Percentiles rank a stretch among this genome's conserved stretches.
Conservation (phyloP, 2,113 vertebrate species). For the Trichomycterus rosablanca region DNA sequence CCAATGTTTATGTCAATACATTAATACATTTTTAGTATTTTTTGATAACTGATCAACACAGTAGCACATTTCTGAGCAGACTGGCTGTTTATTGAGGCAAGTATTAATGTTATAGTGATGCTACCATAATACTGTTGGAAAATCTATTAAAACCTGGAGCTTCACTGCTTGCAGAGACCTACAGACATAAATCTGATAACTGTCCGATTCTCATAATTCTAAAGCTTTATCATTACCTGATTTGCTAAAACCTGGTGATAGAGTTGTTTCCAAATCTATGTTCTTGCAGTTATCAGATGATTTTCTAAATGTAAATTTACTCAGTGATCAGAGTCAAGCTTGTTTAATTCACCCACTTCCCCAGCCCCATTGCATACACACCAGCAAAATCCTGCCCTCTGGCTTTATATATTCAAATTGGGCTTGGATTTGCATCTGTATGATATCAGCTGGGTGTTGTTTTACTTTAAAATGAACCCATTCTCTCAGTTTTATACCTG, state of each 20-base stretch:
- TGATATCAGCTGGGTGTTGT: conserved; percentile 30
- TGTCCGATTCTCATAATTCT: no score
- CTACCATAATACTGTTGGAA: no score
- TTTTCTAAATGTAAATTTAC: conserved; percentile 15
- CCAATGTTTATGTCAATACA: no score
- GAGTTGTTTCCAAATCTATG: neutral
- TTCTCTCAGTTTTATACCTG: conserved; percentile 19
- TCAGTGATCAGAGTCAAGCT: conserved; percentile 2
- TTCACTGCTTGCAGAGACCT: no score
- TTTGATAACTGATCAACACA: no score
- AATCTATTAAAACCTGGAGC: no score
- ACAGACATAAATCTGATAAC: no score
- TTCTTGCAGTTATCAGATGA: neutral
- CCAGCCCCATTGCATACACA: conserved; percentile 6
- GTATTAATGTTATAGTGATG: no score
- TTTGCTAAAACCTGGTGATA: neutral
- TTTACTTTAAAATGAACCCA: conserved; percentile 27
- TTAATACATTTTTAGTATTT: no score
- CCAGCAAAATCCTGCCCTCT: conserved; percentile 23
- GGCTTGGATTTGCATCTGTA: conserved; percentile 42
- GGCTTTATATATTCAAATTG: conserved; percentile 51
- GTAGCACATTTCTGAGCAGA: no score
- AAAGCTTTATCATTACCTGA: neutral
- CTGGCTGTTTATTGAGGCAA: no score
- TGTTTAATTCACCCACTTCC: neutral